These are phyloP conservation scores for Nowickia ferox DNA, from an alignment of 2,888 invertebrate genomes.

Conservation along the genomic window DNA sequence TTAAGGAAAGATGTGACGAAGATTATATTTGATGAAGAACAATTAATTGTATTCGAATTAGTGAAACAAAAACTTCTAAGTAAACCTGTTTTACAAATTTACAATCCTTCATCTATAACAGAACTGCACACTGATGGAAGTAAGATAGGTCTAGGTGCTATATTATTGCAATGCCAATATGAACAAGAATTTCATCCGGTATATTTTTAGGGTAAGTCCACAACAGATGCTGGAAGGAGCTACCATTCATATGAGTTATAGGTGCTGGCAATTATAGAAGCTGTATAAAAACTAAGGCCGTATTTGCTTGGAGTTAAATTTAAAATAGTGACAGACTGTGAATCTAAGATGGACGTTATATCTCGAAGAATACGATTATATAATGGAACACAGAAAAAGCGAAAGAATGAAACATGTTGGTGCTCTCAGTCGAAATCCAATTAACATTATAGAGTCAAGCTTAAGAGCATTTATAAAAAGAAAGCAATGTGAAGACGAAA, in stretches of 20 bases:
- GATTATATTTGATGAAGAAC: background rate
- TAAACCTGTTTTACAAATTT: conserved; percentile 1
- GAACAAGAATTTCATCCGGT: background rate
- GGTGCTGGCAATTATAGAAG: conserved; percentile 17
- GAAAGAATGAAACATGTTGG: no score
- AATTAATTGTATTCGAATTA: background rate
- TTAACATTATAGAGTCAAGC: no score
- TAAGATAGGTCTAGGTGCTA: background rate
- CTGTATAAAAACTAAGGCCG: background rate
- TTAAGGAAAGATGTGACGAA: background rate
- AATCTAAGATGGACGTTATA: no score
- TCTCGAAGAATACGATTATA: no score
- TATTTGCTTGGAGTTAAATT: no score
- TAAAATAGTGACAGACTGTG: no score
- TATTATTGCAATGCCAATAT: no score
- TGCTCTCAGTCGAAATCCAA: no score
- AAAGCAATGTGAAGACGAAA: no score
- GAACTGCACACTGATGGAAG: conserved; percentile 2
- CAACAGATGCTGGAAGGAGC: background rate
- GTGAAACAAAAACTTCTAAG: conserved; percentile 2
- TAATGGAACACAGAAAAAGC: no score
- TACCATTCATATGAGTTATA: background rate
- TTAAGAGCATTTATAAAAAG: no score
- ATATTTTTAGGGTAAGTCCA: background rate
- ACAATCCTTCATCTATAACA: background rate